phyloP scores from a whole-genome alignment of 2,888 invertebrate genomes.

The Stramonita haemastoma region DNA sequence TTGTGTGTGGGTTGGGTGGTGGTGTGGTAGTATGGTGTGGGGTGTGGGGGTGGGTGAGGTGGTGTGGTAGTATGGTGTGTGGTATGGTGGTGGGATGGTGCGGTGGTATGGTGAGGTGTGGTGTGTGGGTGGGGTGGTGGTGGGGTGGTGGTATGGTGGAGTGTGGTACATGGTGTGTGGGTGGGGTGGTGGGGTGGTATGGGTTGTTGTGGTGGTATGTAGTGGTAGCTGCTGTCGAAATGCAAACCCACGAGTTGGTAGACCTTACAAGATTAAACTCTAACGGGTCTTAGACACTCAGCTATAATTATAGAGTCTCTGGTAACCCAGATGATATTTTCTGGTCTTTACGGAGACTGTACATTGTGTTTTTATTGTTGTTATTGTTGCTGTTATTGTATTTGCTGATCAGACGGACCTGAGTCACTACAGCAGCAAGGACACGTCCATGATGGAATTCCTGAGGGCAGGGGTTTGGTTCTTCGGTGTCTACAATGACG shows the following conservation, averaged over 20 bases:
- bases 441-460: slow-evolving; percentile 93
- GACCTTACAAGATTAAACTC: too few relatives aligned
- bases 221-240: too few relatives aligned
- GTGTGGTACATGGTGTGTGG: too few relatives aligned
- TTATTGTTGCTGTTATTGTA: neutral
- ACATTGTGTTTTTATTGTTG: neutral
- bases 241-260: too few relatives aligned
- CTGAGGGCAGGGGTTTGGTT: slow-evolving; percentile 99
- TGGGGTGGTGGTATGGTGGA: too few relatives aligned
- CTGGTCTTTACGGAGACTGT: too few relatives aligned
- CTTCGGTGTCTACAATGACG: slow-evolving; percentile 95
- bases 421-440: slow-evolving; percentile 77
- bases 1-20: neutral
- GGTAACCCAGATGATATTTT: too few relatives aligned
- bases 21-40: neutral
- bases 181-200: too few relatives aligned
- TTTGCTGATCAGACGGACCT: neutral
- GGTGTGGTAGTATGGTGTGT: neutral
- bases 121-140: neutral
- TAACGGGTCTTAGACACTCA: too few relatives aligned
- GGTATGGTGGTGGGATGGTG: neutral
- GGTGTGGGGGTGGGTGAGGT: neutral
- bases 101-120: neutral
- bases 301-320: too few relatives aligned
- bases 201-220: too few relatives aligned